Evolutionary conservation across 2,113 vertebrate genomes (phyloP), one percentile per base, ranked within the genome.

Genomic region (Pomatostomus ruficeps): DNA sequence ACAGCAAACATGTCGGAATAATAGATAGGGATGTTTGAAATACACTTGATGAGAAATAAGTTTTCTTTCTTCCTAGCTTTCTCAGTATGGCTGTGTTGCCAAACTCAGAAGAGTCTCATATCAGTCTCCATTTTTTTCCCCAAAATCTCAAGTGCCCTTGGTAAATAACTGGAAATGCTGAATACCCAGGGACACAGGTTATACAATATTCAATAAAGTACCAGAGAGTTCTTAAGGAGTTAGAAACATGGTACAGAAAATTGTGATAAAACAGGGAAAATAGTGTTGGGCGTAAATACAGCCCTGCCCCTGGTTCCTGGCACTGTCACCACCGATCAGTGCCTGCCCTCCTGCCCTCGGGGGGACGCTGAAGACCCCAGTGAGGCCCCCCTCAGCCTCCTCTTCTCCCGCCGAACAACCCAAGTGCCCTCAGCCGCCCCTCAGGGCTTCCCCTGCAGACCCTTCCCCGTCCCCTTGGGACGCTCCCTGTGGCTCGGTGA

Each of bases 251-350:
- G n/a, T 19, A 33, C 2, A 52, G 43, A 77, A 19, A 73, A 55
- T 6, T 29, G 29, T 20, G 40, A 20, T 20, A 14, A 5, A 35
- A 31, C 16, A 54, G 35, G 33, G 66, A 25, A 72, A 89, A 73
- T 1, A 35, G 33, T 1, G 46, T 6, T 7, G 45, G 33, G 12
- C 38, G 58, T 3, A 63, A 73, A 91, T 2, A 43, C n/a, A 70
- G 76, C 28, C 36, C 67, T 79, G 66, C 36, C 52, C 70, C n/a
- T 68, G 23, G 40, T 3, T 40, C 12, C 23, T 19, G 68, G 7
- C 81, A 7, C n/a, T 12, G 40, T 10, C 49, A 10, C 35, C 42
- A 12, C 40, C 7, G n/a, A 7, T 5, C 49, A 8, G 40, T 0
- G 81, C n/a, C 48, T 0, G 46, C 35, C 22, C 23, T 9, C 19